Percentiles rank a stretch among this genome's conserved stretches.
Evolutionary conservation across 2,888 invertebrate species (phyloP).

Genomic region (Eucriotettix oculatus): DNA sequence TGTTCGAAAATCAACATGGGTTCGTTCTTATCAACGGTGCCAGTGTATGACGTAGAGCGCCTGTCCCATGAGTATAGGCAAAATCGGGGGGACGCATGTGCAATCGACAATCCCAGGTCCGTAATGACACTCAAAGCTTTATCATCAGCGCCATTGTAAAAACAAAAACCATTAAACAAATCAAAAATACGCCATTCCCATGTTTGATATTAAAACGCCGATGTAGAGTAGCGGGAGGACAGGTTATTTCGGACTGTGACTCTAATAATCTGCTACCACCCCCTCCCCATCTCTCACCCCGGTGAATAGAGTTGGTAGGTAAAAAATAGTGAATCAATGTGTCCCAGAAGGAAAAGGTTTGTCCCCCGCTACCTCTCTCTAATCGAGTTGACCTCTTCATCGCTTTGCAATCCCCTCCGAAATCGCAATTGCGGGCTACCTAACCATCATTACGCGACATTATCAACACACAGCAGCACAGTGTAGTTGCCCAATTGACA

Average conservation of each 20-base stretch:
- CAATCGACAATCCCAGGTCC: too few species aligned
- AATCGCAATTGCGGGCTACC: neutral
- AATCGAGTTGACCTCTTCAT: neutral
- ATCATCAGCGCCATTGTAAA: too few species aligned
- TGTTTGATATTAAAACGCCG: neutral
- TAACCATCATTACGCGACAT: slow-evolving; percentile 9
- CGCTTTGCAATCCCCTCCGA: neutral
- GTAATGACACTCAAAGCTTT: too few species aligned
- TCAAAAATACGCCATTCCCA: neutral
- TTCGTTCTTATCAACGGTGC: too few species aligned
- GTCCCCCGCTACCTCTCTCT: neutral
- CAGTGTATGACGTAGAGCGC: too few species aligned
- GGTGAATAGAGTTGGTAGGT: neutral
- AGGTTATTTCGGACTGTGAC: neutral
- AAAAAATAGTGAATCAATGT: slow-evolving; percentile 3
- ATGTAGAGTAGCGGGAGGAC: neutral
- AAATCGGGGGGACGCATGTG: too few species aligned
- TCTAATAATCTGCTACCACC: neutral
- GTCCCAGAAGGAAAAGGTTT: slow-evolving; percentile 11
- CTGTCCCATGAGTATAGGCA: too few species aligned
- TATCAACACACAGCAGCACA: slow-evolving; percentile 8
- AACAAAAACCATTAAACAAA: too few species aligned
- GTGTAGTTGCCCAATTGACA: slow-evolving; percentile 6
- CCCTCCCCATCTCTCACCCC: too few species aligned
- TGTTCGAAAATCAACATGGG: too few species aligned